Base-by-base conservation (phyloP, 2,113 vertebrate species). In the Trochalopteron elliotii region DNA sequence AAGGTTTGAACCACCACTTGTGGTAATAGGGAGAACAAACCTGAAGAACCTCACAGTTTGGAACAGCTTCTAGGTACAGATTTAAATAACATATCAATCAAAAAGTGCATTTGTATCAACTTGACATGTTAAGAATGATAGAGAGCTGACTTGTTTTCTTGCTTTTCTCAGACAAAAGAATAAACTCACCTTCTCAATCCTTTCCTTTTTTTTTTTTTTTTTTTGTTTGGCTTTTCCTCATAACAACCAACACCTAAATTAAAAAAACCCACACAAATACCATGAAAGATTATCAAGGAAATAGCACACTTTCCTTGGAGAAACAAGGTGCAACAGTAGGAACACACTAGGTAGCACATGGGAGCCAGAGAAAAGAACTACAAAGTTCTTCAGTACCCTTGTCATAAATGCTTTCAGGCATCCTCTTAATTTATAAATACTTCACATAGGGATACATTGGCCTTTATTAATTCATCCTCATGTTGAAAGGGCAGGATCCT, bases 81-180 rank as follows among this genome's bases (percentile, higher is more conserved):
- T 27, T 44, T 59, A 59, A 70, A 80, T 9, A n/a, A 7, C 0
- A 0, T 16, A n/a, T 3, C 8, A 53, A 67, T 45, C 2, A 9
- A 78, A 53, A 72, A 20, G 10, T 6, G 1, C 11, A 50, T 67
- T 49, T 40, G 2, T n/a, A 47, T 56, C n/a, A 68, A 15, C 53
- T 24, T 60, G 16, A 52, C 15, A 17, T 23, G 4, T 55, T 65
- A 65, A 27, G 11, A 35, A 8, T 49, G 11, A 52, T 11, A 53
- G 12, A 56, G 6, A 61, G 45, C 7, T 55, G 8, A 37, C 7
- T 33, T 44, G 11, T 5, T 57, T 57, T 57, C 25, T 40, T 50
- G 14, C 19, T 75, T 74, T 71, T 45, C 40, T 78, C 21, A 39
- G 40, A 61, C 12, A 61, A 52, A 61, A 61, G 5, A 75, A 33